Percentiles rank a stretch among this genome's conserved stretches.
phyloP scores from a whole-genome alignment of 2,113 vertebrate genomes.

The Chloropsis cyanopogon region DNA sequence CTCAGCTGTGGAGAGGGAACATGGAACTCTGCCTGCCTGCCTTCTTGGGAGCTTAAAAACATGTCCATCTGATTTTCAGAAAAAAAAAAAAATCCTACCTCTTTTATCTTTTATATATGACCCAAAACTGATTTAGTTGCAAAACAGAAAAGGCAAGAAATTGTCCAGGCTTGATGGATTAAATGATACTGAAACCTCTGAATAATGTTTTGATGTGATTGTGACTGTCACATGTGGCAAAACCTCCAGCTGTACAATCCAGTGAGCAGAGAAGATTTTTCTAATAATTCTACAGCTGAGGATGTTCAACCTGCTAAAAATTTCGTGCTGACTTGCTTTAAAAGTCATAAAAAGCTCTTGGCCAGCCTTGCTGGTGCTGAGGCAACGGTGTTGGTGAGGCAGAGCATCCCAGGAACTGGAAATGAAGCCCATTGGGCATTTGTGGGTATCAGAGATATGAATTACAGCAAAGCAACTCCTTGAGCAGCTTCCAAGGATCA shows the following conservation, averaged over 20 bases:
- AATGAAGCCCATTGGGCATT: neutral
- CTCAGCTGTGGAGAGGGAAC: neutral
- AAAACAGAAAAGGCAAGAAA: neutral
- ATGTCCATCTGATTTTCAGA: neutral
- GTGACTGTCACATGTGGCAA: neutral
- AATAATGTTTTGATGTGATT: neutral
- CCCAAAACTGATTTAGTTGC: neutral
- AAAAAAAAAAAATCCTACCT: neutral
- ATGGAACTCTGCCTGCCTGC: neutral
- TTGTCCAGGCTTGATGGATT: neutral
- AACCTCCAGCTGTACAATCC: neutral
- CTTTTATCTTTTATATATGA: neutral
- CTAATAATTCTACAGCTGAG: neutral
- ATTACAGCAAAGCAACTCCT: neutral
- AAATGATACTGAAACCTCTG: neutral
- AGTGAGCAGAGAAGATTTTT: neutral
- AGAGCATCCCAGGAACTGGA: slow-evolving; percentile 23
- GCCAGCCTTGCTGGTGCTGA: neutral
- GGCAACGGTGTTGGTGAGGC: neutral
- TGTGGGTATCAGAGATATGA: neutral
- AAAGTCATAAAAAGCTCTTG: slow-evolving; percentile 1
- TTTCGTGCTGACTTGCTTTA: slow-evolving; percentile 15
- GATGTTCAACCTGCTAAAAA: neutral
- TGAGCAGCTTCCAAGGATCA: neutral
- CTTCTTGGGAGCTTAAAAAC: neutral